A percentile compares a stretch with the other conserved stretches of the same genome.
Evolutionary conservation across 2,797 vertebrate species (phyloP).

Genomic region (Mormyrops boulengeri): DNA sequence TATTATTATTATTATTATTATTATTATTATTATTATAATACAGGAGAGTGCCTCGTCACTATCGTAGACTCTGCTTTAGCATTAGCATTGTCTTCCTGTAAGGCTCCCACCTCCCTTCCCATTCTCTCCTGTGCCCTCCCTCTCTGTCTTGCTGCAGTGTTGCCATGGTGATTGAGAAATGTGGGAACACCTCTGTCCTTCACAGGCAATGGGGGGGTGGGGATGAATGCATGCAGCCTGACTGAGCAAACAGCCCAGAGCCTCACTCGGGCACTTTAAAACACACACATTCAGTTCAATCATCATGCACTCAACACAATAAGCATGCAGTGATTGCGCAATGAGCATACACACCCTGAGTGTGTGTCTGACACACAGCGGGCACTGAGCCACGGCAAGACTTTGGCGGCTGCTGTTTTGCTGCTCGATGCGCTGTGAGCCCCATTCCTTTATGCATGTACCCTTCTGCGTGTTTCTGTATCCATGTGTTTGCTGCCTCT

Average conservation of each 20-base stretch:
- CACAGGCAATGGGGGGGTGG: constrained; percentile 47
- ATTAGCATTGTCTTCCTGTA: constrained; percentile 62
- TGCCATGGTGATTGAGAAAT: constrained; percentile 64
- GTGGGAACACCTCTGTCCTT: constrained; percentile 73
- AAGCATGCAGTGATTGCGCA: neutral
- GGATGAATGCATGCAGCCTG: constrained; percentile 24
- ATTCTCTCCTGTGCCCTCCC: constrained; percentile 50
- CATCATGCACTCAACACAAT: neutral
- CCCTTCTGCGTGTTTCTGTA: constrained; percentile 19
- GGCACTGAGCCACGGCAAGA: neutral
- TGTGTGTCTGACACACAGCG: neutral
- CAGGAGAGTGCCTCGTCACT: constrained; percentile 49
- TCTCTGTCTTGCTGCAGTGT: constrained; percentile 65
- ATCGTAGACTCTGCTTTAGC: constrained; percentile 59
- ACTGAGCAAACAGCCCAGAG: constrained; percentile 15
- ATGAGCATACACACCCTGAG: neutral
- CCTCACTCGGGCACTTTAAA: neutral
- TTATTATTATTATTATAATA: constrained; percentile 25
- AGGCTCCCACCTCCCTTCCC: constrained; percentile 24
- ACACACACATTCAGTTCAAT: neutral
- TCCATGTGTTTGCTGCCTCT: constrained; percentile 42
- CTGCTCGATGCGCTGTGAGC: neutral
- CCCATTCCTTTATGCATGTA: constrained; percentile 16
- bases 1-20: constrained; percentile 53
- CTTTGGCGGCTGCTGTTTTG: neutral